These are phyloP conservation scores for Cynodonichthys magdalenae DNA, from an alignment of 2,797 vertebrate genomes.

Conservation along the genomic window DNA sequence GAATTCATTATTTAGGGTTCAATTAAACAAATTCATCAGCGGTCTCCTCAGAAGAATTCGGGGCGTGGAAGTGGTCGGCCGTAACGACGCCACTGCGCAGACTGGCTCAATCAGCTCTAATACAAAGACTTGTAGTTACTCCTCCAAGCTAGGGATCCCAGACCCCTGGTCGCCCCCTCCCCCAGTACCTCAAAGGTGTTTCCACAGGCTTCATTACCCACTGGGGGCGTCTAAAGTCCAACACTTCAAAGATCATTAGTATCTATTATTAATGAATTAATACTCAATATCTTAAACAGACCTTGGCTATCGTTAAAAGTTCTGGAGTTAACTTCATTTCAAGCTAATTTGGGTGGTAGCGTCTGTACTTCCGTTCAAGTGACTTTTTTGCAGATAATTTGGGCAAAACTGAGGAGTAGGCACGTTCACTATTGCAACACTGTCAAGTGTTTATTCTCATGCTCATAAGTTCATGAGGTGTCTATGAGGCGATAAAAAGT, in stretches of 20 bases:
- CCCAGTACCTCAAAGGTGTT: conserved; percentile 82
- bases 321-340: conserved; percentile 77
- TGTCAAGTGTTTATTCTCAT: conserved; percentile 44
- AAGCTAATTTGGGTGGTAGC: conserved; percentile 62
- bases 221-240: conserved; percentile 73
- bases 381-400: conserved; percentile 59
- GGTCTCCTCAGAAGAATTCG: conserved; percentile 65
- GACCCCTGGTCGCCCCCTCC: conserved; percentile 11
- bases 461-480: conserved; percentile 59
- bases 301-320: conserved; percentile 81
- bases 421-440: conserved; percentile 16
- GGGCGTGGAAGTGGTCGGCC: conserved; percentile 57
- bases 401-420: conserved; percentile 16
- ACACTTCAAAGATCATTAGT: conserved; percentile 81
- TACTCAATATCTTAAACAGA: conserved; percentile 77
- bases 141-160: conserved; percentile 50
- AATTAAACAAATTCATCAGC: conserved; percentile 87
- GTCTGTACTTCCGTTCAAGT: conserved; percentile 54
- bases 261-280: conserved; percentile 85
- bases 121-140: conserved; percentile 80
- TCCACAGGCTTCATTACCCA: conserved; percentile 78
- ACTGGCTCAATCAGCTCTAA: conserved; percentile 80
- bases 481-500: conserved; percentile 67
- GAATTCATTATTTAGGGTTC: conserved; percentile 89
- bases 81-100: conserved; percentile 72